Evolutionary conservation across 2,888 invertebrate species (phyloP), one percentile per base, ranked within the genome.

Genomic region (Teleogryllus oceanicus): DNA sequence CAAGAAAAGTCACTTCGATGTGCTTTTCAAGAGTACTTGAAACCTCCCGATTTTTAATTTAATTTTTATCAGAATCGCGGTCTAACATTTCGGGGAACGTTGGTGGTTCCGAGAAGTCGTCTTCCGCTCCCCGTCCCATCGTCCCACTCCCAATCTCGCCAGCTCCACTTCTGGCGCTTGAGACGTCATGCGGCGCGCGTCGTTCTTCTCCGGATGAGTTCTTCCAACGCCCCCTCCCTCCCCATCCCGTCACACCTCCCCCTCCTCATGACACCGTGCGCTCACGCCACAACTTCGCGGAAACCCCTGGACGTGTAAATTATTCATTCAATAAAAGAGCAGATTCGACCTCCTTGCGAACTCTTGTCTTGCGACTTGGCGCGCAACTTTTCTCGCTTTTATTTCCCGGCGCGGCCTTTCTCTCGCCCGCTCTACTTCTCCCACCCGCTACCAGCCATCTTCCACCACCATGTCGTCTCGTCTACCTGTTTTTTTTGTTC

Each of bases 251-350:
- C 37, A 37, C 37, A 8, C 8, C 37, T 37, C 37, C 37, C 4
- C 37, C 37, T 37, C 37, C 37, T 8, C 37, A 0, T 37, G 37
- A 2, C 37, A 8, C 8, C 8, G 37, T 37, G 37, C 37, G 37
- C 37, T 37, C 37, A 37, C 37, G 37, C 37, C 37, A 37, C 37
- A 37, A 37, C 37, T 37, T 37, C 37, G 37, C 37, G 37, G 37
- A 37, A 37, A 37, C 37, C 37, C 5, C 37, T 13, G n/a, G n/a
- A 62, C 16, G 62, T n/a, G 62, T 62, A 62, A 62, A 62, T 62
- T 62, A 62, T 62, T 62, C 62, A 62, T 62, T 62, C 62, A 62
- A 62, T 62, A 62, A 62, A 62, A 62, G 62, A 37, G 62, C 62
- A 62, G 62, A 62, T 62, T 62, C 62, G 62, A 62, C 62, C 16